Percentiles rank a stretch among this genome's conserved stretches.
These are phyloP conservation scores for Psephotus haematonotus DNA, from an alignment of 2,113 vertebrate genomes.

Conservation along the genomic window DNA sequence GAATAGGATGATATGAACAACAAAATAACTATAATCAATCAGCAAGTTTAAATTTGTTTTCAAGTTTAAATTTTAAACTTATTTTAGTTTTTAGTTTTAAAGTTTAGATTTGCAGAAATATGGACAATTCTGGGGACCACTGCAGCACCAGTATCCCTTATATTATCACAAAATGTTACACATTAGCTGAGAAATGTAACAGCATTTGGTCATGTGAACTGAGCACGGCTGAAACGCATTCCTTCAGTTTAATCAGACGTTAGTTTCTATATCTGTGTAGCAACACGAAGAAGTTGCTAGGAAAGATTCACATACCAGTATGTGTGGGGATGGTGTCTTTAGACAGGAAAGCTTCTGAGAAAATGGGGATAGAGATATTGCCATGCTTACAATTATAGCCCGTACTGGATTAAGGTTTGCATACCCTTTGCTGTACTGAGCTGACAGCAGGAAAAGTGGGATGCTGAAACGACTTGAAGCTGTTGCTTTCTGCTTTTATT, in stretches of 20 bases:
- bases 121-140: neutral
- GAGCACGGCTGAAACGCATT: neutral
- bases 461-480: neutral
- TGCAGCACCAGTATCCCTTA: accelerated
- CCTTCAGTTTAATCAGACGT: neutral
- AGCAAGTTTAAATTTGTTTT: neutral
- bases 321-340: neutral
- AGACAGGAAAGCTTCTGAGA: neutral
- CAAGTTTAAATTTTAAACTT: neutral
- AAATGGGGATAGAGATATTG: neutral
- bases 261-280: neutral
- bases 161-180: neutral
- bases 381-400: neutral
- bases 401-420: neutral
- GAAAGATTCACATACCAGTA: neutral
- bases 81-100: neutral
- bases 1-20: slow-evolving; percentile 36
- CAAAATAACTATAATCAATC: slow-evolving; percentile 57
- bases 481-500: neutral
- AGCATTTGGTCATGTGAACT: neutral
- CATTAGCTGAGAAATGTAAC: neutral
- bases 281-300: neutral
- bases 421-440: neutral
- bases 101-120: slow-evolving; percentile 20
- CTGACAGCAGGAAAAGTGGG: neutral